Base-by-base conservation (phyloP, 2,888 invertebrate species). In the Rotaria magnacalcarata region DNA sequence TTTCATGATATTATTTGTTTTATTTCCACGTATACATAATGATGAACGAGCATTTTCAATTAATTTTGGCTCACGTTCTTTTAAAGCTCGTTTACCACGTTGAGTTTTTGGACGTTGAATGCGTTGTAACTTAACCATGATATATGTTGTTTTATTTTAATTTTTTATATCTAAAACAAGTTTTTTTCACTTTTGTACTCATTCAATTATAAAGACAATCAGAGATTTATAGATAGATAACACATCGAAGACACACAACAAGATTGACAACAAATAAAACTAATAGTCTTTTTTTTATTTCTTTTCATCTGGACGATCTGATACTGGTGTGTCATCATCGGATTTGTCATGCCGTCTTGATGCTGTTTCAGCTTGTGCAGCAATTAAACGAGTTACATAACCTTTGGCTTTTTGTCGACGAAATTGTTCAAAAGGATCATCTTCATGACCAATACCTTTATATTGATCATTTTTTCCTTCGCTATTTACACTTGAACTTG, bases 401-500 rank as follows among this genome's bases (percentile, higher is more conserved):
- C 85, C 85, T 87, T 89, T 90, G 86, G 89, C 89, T 88, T 90
- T 90, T 88, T 88, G 90, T 92, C 97, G 97, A 89, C 97, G 93
- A 92, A 97, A 97, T 92, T 96, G 96, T 92, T 97, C 97, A 90
- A 96, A 97, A 0, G 97, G 97, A 92, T 97, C 97, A 90, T 95
- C 95, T 91, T 95, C 95, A 88, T 96, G 94, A 84, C 97, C 98
- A 87, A 98, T 94, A 88, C 98, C 98, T 93, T 94, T 96, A 92
- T 96, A 98, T 92, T 95, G 95, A 91, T 98, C 97, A 89, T 94
- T 94, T 88, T 94, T 93, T 84, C 96, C 96, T 41, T 86, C 86
- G n/a, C 47, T 47, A 80, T 47, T 43, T 80, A 80, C 80, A 47
- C 14, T 47, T 47, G 80, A 7, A 80, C 80, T 47, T 0, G 95